Evolutionary conservation across 2,113 vertebrate species (phyloP).

Genomic region (Seriola dumerili): DNA sequence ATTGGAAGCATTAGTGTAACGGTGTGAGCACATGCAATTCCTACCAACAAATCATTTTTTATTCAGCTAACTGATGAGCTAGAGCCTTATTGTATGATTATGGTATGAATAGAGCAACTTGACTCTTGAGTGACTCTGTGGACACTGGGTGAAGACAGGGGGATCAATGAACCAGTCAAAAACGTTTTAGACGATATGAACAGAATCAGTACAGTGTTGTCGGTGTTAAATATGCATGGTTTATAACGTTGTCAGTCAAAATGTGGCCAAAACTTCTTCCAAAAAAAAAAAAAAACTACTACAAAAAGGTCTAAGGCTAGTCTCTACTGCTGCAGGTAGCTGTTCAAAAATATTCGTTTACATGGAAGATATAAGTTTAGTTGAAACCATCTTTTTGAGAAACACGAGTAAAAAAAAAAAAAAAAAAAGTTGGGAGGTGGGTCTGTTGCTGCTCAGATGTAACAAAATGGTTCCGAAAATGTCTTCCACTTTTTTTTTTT

Average conservation of each 20-base stretch:
- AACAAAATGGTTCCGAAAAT: too few relatives aligned
- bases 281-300: not conserved
- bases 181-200: not conserved
- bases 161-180: not conserved
- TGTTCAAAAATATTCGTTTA: not conserved
- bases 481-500: too few relatives aligned
- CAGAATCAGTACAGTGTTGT: slow-evolving; percentile 2
- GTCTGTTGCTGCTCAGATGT: not conserved
- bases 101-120: not conserved
- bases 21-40: not conserved
- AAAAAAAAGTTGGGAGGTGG: not conserved
- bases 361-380: not conserved
- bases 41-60: not conserved
- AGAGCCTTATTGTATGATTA: not conserved
- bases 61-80: not conserved
- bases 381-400: not conserved
- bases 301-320: not conserved
- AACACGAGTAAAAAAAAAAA: not conserved
- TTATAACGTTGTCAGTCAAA: not conserved
- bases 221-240: not conserved
- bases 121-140: not conserved
- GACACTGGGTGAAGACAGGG: not conserved
- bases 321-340: not conserved
- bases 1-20: not conserved
- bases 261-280: not conserved